Conservation (phyloP, 2,797 vertebrate genomes). For the Cichlasoma orientale region DNA sequence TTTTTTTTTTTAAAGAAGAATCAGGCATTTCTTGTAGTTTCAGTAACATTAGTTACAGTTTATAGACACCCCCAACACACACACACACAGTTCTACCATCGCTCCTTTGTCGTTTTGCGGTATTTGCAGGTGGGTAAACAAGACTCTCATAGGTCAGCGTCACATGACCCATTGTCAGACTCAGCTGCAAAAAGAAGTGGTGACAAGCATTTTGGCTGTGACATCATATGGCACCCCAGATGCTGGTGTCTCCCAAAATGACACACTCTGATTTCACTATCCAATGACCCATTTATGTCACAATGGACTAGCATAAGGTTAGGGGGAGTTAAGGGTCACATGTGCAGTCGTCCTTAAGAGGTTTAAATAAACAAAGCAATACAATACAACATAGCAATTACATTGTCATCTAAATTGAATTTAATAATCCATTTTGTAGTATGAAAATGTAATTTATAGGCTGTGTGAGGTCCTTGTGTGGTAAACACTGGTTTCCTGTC, state of each 20-base stretch:
- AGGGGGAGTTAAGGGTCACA: background rate
- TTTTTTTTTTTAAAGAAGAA: background rate
- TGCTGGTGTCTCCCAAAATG: background rate
- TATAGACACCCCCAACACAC: background rate
- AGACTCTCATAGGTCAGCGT: background rate
- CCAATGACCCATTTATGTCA: background rate
- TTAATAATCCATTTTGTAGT: background rate
- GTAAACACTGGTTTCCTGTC: background rate
- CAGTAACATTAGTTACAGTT: background rate
- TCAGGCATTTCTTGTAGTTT: background rate
- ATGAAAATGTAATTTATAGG: background rate
- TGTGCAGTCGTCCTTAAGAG: background rate
- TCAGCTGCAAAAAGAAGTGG: background rate
- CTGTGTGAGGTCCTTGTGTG: background rate
- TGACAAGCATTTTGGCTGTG: constrained; percentile 7
- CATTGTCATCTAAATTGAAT: background rate
- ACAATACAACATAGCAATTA: background rate
- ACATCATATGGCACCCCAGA: background rate
- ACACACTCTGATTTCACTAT: background rate
- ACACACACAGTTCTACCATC: background rate
- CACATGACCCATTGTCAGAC: constrained; percentile 2
- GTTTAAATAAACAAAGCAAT: background rate
- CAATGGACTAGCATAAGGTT: background rate
- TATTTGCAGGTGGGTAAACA: constrained; percentile 17
- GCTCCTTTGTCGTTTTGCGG: background rate